Percentiles rank a stretch among this genome's conserved stretches.
These are phyloP conservation scores for Phortica okadai DNA, from an alignment of 2,888 invertebrate species.

Conservation along the genomic window DNA sequence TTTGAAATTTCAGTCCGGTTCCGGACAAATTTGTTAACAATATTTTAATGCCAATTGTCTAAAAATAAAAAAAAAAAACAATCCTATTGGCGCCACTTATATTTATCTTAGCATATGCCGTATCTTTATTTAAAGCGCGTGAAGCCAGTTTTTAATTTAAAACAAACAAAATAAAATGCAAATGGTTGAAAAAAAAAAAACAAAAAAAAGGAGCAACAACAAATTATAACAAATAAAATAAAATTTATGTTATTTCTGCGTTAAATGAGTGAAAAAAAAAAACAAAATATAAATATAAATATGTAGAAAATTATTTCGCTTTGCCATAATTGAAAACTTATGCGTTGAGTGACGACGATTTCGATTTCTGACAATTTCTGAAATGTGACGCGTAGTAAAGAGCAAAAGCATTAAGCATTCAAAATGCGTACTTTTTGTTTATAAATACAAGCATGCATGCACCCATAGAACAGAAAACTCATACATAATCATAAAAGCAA, in stretches of 20 bases:
- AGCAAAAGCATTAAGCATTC: constrained; percentile 54
- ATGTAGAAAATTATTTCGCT: not conserved
- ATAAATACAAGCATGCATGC: constrained; percentile 53
- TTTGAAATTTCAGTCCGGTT: not conserved
- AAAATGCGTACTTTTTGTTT: constrained; percentile 61
- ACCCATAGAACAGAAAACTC: constrained; percentile 7
- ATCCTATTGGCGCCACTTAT: not conserved
- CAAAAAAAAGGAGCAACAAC: not conserved
- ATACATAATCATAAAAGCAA: not conserved
- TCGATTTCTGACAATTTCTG: constrained; percentile 3
- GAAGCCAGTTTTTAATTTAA: constrained; percentile 46
- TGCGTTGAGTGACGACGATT: constrained; percentile 14
- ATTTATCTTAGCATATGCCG: not conserved
- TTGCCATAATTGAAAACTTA: not conserved
- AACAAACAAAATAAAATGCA: not conserved
- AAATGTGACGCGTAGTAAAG: constrained; percentile 44
- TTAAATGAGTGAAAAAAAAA: not conserved
- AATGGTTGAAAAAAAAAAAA: not conserved
- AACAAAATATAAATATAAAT: not conserved
- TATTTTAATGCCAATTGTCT: not conserved
- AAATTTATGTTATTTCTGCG: not conserved
- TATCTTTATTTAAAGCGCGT: constrained; percentile 57
- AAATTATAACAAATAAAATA: not conserved
- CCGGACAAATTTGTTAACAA: not conserved
- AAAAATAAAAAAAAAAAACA: no score